Conservation (phyloP, 1,140 invertebrate species). For the Platorchestia sp. region DNA sequence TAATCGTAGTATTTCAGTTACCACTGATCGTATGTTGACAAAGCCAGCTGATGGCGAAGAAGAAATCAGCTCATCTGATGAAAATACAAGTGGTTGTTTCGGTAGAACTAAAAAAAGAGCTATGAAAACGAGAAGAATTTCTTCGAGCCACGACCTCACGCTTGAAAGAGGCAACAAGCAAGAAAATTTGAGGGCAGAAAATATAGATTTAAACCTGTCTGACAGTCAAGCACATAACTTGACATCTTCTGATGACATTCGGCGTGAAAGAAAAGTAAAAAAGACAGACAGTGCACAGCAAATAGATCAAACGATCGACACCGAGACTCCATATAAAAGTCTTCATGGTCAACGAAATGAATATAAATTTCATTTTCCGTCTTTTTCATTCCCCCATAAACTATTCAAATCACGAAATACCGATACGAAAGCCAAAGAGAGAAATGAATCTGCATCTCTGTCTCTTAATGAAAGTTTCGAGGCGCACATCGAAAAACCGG, state of each 20-base stretch:
- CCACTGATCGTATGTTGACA: conserved; percentile 84
- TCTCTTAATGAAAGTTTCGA: neutral
- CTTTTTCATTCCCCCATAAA: neutral
- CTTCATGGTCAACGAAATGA: neutral
- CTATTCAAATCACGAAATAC: neutral
- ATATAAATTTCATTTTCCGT: neutral
- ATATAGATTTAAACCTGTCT: neutral
- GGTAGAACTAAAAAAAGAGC: conserved; percentile 13
- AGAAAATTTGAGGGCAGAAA: neutral
- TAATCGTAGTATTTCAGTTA: conserved; percentile 77
- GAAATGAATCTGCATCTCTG: neutral
- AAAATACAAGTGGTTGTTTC: conserved; percentile 53
- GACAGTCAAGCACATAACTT: neutral
- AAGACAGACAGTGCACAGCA: neutral
- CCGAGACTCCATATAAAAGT: neutral
- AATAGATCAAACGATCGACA: neutral
- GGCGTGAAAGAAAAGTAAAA: neutral
- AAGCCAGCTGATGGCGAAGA: conserved; percentile 75
- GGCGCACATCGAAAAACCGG: neutral
- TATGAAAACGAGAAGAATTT: neutral
- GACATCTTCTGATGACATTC: neutral
- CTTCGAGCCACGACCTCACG: neutral
- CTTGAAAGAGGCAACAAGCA: neutral
- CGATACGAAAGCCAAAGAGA: neutral
- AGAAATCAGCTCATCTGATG: conserved; percentile 71